phyloP scores from a whole-genome alignment of 2,888 invertebrate genomes.

The Zaprionus bogoriensis region DNA sequence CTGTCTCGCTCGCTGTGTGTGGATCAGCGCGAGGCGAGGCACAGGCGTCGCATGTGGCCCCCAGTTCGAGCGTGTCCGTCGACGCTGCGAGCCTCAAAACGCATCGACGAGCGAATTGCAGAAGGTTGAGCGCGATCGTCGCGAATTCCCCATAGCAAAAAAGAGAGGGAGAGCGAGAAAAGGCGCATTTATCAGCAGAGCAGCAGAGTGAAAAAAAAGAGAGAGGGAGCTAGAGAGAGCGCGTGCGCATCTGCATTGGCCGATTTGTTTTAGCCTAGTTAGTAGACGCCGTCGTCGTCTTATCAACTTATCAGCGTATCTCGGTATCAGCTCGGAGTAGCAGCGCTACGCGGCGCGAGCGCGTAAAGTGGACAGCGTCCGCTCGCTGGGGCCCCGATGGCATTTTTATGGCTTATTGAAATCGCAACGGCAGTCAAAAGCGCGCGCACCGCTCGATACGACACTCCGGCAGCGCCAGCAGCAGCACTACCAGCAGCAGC shows the following conservation, averaged over 20 bases:
- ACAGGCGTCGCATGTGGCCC: constrained; percentile 25
- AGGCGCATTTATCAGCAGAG: no score
- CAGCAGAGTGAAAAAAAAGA: constrained; percentile 4
- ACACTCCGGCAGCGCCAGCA: constrained; percentile 16
- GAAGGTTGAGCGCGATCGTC: constrained; percentile 7
- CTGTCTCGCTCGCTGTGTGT: constrained; percentile 10
- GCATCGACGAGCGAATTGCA: constrained; percentile 34
- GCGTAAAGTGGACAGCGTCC: constrained; percentile 39
- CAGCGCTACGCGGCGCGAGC: constrained; percentile 20
- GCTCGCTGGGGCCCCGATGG: constrained; percentile 22
- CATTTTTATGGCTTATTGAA: constrained; percentile 73
- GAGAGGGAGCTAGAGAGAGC: constrained; percentile 17
- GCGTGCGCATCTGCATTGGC: constrained; percentile 39
- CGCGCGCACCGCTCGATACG: constrained; percentile 58
- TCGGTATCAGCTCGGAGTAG: not conserved
- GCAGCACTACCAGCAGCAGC: constrained; percentile 4
- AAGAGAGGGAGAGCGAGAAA: not conserved
- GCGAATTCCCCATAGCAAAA: constrained; percentile 1
- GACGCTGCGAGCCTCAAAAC: constrained; percentile 49
- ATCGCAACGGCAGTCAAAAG: constrained; percentile 69
- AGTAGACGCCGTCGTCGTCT: constrained; percentile 18
- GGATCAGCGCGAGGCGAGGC: constrained; percentile 39
- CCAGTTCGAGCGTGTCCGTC: constrained; percentile 43
- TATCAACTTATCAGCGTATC: constrained; percentile 36
- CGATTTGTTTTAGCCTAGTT: constrained; percentile 46